Conservation (phyloP, 2,797 vertebrate genomes). For the Sebastes vulpes region DNA sequence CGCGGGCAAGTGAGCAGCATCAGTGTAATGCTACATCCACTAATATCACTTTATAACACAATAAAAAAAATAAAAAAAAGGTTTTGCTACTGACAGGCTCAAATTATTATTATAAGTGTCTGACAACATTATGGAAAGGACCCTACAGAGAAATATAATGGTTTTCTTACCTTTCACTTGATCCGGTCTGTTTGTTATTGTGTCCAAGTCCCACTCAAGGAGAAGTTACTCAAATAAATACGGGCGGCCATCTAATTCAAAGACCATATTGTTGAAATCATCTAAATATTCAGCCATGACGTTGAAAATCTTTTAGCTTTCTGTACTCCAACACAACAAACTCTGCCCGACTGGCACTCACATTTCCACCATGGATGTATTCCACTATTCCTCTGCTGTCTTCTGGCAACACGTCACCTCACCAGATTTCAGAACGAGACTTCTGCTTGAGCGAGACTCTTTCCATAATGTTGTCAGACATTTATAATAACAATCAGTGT, state of each 20-base stretch:
- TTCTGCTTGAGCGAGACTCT: background rate
- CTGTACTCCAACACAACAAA: background rate
- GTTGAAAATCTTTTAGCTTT: background rate
- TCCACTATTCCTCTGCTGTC: background rate
- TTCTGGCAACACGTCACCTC: background rate
- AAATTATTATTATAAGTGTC: too few species aligned
- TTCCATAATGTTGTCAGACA: background rate
- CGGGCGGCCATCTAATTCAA: accelerated
- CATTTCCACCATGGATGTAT: background rate
- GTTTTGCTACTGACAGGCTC: too few species aligned
- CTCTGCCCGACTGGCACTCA: background rate
- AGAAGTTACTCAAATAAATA: too few species aligned
- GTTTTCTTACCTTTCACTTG: too few species aligned
- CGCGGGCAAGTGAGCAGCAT: background rate
- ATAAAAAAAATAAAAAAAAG: too few species aligned
- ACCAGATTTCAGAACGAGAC: background rate
- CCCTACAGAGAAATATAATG: too few species aligned
- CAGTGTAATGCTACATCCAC: background rate
- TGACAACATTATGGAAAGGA: too few species aligned
- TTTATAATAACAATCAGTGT: background rate
- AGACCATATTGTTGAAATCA: background rate
- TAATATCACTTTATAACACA: background rate
- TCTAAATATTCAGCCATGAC: background rate
- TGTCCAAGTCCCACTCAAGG: too few species aligned
- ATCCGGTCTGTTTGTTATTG: too few species aligned